Evolutionary conservation across 2,888 invertebrate genomes (phyloP), one percentile per base, ranked within the genome.

Genomic region (Tricholauxania praeusta): DNA sequence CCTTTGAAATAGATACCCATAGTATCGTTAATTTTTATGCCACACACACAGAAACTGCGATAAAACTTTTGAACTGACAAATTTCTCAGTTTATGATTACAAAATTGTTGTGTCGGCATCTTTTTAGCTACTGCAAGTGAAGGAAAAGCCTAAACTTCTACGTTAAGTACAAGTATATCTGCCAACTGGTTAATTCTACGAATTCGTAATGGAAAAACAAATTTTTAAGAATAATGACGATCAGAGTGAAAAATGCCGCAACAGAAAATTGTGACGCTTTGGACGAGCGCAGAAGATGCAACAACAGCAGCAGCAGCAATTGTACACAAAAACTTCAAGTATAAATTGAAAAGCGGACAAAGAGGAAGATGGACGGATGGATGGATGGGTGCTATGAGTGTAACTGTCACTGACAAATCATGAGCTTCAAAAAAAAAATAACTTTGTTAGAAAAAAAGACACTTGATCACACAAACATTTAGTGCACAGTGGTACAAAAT

Each of bases 221-320:
- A 39, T 62, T 39, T 62, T 39, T 17, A 62, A 62, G 39, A 28
- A 62, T 39, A 51, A 64, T 64, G 64, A 64, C 28, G 64, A 64
- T 64, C 64, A 64, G 64, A 64, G 51, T 22, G 64, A 51, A 51
- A 64, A 64, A 51, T 51, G 64, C 64, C 64, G 64, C 49, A 15
- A 53, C 39, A 39, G 39, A 39, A 39, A 39, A 39, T 28, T 32
- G 22, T 28, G 32, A 60, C 59, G 22, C 59, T 22, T 60, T 60
- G 55, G 55, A 17, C 7, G 22, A 19, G 55, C 17, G 17, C 17
- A 39, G 39, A 39, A 39, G 39, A 39, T 39, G 39, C 10, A 39
- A 39, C 39, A 39, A 39, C 39, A 8, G 39, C 32, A 32, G 32
- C 39, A 39, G 39, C 39, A 10, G 39, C 39, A 39, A 39, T 39